phyloP scores from a whole-genome alignment of 1,140 invertebrate genomes.

The Limonius californicus region DNA sequence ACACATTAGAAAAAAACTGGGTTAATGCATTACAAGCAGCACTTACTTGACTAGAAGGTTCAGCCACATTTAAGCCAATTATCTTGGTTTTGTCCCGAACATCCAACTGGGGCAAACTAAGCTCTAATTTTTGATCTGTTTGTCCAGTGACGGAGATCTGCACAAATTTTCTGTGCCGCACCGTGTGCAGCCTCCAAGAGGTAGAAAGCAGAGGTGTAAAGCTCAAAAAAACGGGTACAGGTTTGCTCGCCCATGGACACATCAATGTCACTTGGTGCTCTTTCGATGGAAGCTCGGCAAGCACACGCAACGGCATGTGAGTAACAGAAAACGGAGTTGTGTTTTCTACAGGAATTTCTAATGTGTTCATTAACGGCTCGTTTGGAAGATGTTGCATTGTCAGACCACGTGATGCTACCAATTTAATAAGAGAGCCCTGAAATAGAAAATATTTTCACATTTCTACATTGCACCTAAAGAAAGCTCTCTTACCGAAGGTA shows the following conservation, averaged over 20 bases:
- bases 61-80: slow-evolving; percentile 60
- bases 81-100: slow-evolving; percentile 54
- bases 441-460: slow-evolving; percentile 10
- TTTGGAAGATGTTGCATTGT: slow-evolving; percentile 44
- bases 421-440: slow-evolving; percentile 52
- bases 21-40: too few relatives aligned
- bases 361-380: slow-evolving; percentile 50
- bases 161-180: slow-evolving; percentile 74
- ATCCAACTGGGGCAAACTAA: slow-evolving; percentile 45
- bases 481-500: slow-evolving; percentile 42
- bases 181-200: slow-evolving; percentile 76
- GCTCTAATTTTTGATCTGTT: slow-evolving; percentile 33
- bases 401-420: slow-evolving; percentile 57
- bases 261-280: slow-evolving; percentile 68
- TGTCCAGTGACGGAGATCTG: slow-evolving; percentile 70
- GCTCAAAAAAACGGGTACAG: slow-evolving; percentile 65
- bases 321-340: slow-evolving; percentile 67
- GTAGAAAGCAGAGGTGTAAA: slow-evolving; percentile 80
- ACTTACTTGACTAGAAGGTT: slow-evolving; percentile 48
- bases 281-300: slow-evolving; percentile 69
- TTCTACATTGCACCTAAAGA: too few relatives aligned
- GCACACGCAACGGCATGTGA: slow-evolving; percentile 59
- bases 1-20: too few relatives aligned
- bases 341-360: slow-evolving; percentile 60
- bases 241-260: slow-evolving; percentile 70